Evolutionary conservation across 2,113 vertebrate species (phyloP), one percentile per base, ranked within the genome.

Genomic region (Eclectus roratus): DNA sequence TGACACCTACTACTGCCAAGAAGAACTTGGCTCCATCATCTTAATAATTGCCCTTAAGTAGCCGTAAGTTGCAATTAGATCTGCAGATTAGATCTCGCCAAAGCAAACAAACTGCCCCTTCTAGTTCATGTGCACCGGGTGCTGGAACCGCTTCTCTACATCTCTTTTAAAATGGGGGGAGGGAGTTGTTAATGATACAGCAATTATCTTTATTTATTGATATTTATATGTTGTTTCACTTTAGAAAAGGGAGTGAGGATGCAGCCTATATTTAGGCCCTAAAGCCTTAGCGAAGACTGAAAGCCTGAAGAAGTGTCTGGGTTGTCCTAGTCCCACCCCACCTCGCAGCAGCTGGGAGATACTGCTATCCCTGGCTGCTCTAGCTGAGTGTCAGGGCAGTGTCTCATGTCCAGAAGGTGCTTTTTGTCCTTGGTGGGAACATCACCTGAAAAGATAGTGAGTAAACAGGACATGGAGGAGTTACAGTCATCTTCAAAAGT

Each of bases 1-100:
- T 7, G 18, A 25, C n/a, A n/a, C 18, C 41, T 52, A 43, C 33
- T 13, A 3, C 28, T 16, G 52, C 58, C 71, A 44, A 44, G 46
- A 71, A 37, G 46, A 27, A 25, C 66, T 91, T 73, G 65, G 15
- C 39, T 47, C 47, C 53, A 27, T 20, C 17, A 1, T 27, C 24
- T 44, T 29, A n/a, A 2, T 18, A 77, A 39, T 20, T 18, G 53
- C 14, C 17, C 46, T 41, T 44, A 33, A 52, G 35, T 4, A 64
- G 49, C 39, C 46, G 9, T 29, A 18, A 53, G 1, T 4, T 29
- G 58, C 6, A 1, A 0, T 33, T 14, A 61, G 49, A 31, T 37
- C 86, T 72, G 73, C 23, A 16, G 65, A n/a, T 7, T 1, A 11
- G 20, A 79, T 14, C 52, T 64, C 28, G 3, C 29, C 44, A 13